Percentiles rank a stretch among this genome's conserved stretches.
Conservation (phyloP, 2,797 vertebrate genomes). For the Fistularia commersonii region DNA sequence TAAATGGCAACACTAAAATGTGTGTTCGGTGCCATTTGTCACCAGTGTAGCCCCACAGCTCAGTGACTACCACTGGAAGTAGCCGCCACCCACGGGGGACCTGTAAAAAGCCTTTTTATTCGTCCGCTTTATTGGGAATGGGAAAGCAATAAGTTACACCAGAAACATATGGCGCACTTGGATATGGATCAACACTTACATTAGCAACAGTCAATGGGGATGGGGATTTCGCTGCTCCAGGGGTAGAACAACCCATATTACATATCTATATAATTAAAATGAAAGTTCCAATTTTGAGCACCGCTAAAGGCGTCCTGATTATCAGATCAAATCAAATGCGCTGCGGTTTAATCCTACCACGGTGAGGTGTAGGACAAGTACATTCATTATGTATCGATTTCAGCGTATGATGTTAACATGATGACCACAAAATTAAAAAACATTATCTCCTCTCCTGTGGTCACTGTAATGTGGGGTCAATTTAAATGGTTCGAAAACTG, state of each 20-base stretch:
- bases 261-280: too few relatives aligned
- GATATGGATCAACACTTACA: constrained; percentile 65
- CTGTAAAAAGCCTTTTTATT: constrained; percentile 74
- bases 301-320: too few relatives aligned
- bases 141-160: constrained; percentile 72
- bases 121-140: constrained; percentile 73
- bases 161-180: constrained; percentile 63
- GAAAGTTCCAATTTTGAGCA: too few relatives aligned
- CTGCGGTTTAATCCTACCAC: too few relatives aligned
- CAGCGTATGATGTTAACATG: too few relatives aligned
- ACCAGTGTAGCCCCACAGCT: constrained; percentile 62
- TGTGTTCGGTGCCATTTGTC: constrained; percentile 66
- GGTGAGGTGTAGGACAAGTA: too few relatives aligned
- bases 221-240: constrained; percentile 31
- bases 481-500: too few relatives aligned
- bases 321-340: too few relatives aligned
- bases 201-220: constrained; percentile 38
- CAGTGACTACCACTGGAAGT: constrained; percentile 61
- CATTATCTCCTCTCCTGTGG: too few relatives aligned
- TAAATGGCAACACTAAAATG: constrained; percentile 72
- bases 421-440: too few relatives aligned
- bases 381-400: too few relatives aligned
- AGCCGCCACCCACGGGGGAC: constrained; percentile 66
- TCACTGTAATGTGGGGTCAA: too few relatives aligned
- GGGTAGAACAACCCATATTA: constrained; percentile 6